A percentile compares a stretch with the other conserved stretches of the same genome.
Conservation (phyloP, 1,140 invertebrate species). For the Phortica variegata region DNA sequence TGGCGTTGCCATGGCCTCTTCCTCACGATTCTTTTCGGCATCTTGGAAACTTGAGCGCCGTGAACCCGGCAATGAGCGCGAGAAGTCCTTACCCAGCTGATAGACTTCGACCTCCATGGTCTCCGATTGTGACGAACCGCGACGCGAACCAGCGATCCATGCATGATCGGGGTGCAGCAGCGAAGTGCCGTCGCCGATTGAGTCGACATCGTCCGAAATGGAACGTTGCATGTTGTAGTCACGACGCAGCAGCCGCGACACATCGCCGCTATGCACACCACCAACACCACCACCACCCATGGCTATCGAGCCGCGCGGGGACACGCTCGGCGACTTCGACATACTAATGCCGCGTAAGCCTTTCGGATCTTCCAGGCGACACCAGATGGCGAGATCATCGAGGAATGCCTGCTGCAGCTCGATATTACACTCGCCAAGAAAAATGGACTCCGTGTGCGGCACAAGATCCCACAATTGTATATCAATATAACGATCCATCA, state of each 20-base stretch:
- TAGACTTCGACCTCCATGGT: constrained; percentile 82
- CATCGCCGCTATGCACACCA: constrained; percentile 59
- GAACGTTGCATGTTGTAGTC: constrained; percentile 70
- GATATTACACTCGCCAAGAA: constrained; percentile 81
- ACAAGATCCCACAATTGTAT: constrained; percentile 85
- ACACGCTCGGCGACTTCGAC: constrained; percentile 71
- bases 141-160: constrained; percentile 71
- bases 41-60: constrained; percentile 80
- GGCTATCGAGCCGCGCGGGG: constrained; percentile 76
- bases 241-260: constrained; percentile 63
- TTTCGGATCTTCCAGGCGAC: constrained; percentile 77
- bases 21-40: constrained; percentile 60
- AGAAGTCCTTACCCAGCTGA: constrained; percentile 81
- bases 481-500: constrained; percentile 78
- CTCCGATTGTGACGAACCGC: constrained; percentile 82
- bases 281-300: constrained; percentile 30
- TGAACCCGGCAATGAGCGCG: constrained; percentile 78
- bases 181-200: constrained; percentile 70
- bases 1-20: constrained; percentile 59
- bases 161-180: constrained; percentile 82
- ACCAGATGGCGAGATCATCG: constrained; percentile 84
- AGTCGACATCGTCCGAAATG: constrained; percentile 72
- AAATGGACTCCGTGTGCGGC: constrained; percentile 77
- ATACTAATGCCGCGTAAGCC: constrained; percentile 61
- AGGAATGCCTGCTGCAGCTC: constrained; percentile 76